A percentile compares a stretch with the other conserved stretches of the same genome.
These are phyloP conservation scores for Epistrophe eligans DNA, from an alignment of 2,888 invertebrate species.

Conservation along the genomic window DNA sequence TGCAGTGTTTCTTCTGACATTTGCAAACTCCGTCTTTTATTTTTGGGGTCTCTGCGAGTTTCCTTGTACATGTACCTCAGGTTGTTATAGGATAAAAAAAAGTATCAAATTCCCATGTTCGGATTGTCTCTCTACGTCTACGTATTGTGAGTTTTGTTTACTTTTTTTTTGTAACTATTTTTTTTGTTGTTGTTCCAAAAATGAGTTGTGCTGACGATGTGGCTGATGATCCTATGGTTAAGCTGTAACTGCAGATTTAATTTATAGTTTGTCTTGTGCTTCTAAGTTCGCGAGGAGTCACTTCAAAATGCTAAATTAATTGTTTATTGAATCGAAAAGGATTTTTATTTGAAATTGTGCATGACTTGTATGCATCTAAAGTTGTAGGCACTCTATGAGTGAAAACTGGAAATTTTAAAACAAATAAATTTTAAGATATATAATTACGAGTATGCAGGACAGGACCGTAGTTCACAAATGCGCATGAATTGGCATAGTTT, in stretches of 20 bases:
- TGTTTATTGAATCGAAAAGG: conserved; percentile 11
- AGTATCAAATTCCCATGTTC: conserved; percentile 71
- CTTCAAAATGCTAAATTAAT: conserved; percentile 2
- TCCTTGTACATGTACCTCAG: conserved; percentile 14
- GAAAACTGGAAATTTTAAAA: too few species aligned
- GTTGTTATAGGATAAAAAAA: conserved; percentile 34
- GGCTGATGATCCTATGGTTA: not conserved
- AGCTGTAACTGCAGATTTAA: not conserved
- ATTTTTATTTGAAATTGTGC: not conserved
- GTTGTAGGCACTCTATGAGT: too few species aligned
- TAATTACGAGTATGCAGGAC: too few species aligned
- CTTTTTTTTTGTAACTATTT: not conserved
- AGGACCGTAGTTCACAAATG: too few species aligned
- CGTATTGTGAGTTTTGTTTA: not conserved
- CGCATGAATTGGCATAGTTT: too few species aligned
- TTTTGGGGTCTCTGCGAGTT: conserved; percentile 13
- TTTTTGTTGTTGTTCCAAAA: conserved; percentile 40
- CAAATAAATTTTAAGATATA: too few species aligned
- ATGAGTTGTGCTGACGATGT: conserved; percentile 54
- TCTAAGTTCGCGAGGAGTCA: not conserved
- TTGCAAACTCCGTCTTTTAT: conserved; percentile 49
- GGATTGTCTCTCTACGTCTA: conserved; percentile 17
- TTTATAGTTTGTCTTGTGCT: not conserved
- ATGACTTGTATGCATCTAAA: not conserved
- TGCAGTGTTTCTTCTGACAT: conserved; percentile 61